phyloP scores from a whole-genome alignment of 2,888 invertebrate species.

The Ichneumon xanthorius region DNA sequence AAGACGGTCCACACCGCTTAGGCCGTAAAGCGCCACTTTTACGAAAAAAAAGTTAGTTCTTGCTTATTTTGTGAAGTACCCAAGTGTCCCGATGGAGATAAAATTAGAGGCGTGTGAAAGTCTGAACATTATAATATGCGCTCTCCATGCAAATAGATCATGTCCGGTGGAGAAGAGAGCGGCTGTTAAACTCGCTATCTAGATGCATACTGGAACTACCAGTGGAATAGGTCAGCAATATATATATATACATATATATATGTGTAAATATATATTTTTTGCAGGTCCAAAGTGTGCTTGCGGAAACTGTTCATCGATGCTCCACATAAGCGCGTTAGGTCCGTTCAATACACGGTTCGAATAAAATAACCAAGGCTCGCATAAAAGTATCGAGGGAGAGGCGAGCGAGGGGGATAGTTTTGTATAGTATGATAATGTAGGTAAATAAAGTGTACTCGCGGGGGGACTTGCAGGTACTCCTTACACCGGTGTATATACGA shows the following conservation, averaged over 20 bases:
- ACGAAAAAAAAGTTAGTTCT: neutral
- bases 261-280: neutral
- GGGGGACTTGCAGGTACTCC: neutral
- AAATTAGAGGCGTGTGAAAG: constrained; percentile 32
- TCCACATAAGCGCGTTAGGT: constrained; percentile 53
- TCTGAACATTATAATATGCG: constrained; percentile 28
- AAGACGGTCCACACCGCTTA: neutral
- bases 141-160: constrained; percentile 34
- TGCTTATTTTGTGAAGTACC: neutral
- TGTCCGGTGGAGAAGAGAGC: constrained; percentile 28
- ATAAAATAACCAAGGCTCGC: constrained; percentile 52
- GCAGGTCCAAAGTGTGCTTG: constrained; percentile 5
- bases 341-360: constrained; percentile 9
- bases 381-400: constrained; percentile 37
- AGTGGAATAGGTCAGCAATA: constrained; percentile 44
- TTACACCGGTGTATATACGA: constrained; percentile 23
- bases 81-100: constrained; percentile 2
- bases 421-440: constrained; percentile 33
- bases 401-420: constrained; percentile 11
- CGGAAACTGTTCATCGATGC: constrained; percentile 56
- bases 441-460: constrained; percentile 34
- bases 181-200: constrained; percentile 19
- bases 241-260: neutral
- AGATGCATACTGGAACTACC: constrained; percentile 27
- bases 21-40: neutral